Evolutionary conservation across 2,888 invertebrate species (phyloP), one percentile per base, ranked within the genome.

Genomic region (Chaetoderma sp.): DNA sequence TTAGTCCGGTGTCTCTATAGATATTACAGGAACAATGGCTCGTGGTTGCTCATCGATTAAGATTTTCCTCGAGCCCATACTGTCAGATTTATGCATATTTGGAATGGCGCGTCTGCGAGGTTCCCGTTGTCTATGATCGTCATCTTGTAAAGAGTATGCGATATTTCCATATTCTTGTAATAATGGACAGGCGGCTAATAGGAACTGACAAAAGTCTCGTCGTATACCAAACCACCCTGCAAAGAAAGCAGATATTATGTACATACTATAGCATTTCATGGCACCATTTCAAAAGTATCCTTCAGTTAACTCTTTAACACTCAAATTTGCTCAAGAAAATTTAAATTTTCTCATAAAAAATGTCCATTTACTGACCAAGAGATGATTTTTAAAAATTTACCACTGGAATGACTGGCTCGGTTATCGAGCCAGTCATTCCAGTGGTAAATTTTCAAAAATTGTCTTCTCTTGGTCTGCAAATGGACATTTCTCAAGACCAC

Each of bases 151-250:
- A 42, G 83, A 84, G 87, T 98, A 98, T 5, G 97, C 95, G 76
- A 99, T 97, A 87, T 99, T 99, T 23, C 97, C 98, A 86, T 99
- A 99, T 84, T 98, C 97, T 89, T 98, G 97, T 49, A 99, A 90
- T 70, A 96, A 90, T 0, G 98, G 98, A 88, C 96, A 97, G 16
- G 94, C 91, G 60, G 95, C 94, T 33, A 99, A 89, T n/a, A 99
- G 89, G 87, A 97, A 98, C 79, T 95, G 94, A 85, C 97, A 98
- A 86, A 99, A 96, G 84, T 97, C 98, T 89, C 96, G 96, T 56
- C 98, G 91, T 78, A 99, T 94, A 59, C 98, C 99, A 87, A 98
- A 99, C 98, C 98, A 98, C 97, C 97, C 95, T 96, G 87, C 63
- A 90, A 89, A 78, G 55, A 60, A 68, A 60, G n/a, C n/a, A n/a